Percentiles rank a stretch among this genome's conserved stretches.
Conservation (phyloP, 2,888 invertebrate species). For the Meliscaeva auricollis region DNA sequence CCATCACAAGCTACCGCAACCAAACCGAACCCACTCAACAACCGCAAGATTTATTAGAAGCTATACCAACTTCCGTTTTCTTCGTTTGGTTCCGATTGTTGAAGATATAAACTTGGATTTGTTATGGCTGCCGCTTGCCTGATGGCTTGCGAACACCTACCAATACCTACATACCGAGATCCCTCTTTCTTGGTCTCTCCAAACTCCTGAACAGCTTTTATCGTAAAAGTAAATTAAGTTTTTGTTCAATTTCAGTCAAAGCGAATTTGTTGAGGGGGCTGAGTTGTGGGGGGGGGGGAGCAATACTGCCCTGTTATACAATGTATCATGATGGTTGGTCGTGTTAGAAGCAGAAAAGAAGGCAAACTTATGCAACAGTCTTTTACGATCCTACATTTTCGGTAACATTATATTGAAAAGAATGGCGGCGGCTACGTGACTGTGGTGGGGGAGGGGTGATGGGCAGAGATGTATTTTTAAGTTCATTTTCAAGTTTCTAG, state of each 20-base stretch:
- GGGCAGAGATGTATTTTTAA: slow-evolving; percentile 18
- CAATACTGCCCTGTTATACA: background rate
- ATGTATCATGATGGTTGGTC: background rate
- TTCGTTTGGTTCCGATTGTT: slow-evolving; percentile 61
- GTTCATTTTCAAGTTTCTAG: slow-evolving; percentile 50
- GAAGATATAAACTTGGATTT: slow-evolving; percentile 59
- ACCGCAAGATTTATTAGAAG: slow-evolving; percentile 73
- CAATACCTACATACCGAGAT: background rate
- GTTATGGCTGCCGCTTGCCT: background rate
- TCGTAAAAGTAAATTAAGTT: slow-evolving; percentile 67
- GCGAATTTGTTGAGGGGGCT: slow-evolving; percentile 36
- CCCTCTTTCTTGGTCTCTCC: background rate
- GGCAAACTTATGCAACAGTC: slow-evolving; percentile 48
- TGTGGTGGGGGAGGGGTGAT: background rate
- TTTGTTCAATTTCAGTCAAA: slow-evolving; percentile 73
- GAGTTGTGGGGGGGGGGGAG: too few relatives aligned
- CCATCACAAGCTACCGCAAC: slow-evolving; percentile 28
- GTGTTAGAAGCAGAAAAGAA: background rate
- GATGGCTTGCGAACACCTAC: slow-evolving; percentile 30
- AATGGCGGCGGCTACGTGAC: too few relatives aligned
- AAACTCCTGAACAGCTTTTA: background rate
- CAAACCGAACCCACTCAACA: slow-evolving; percentile 58
- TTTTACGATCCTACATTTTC: slow-evolving; percentile 6
- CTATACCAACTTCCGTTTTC: slow-evolving; percentile 70
- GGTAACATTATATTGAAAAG: slow-evolving; percentile 31